phyloP scores from a whole-genome alignment of 2,888 invertebrate species.

The Cerastoderma edule region DNA sequence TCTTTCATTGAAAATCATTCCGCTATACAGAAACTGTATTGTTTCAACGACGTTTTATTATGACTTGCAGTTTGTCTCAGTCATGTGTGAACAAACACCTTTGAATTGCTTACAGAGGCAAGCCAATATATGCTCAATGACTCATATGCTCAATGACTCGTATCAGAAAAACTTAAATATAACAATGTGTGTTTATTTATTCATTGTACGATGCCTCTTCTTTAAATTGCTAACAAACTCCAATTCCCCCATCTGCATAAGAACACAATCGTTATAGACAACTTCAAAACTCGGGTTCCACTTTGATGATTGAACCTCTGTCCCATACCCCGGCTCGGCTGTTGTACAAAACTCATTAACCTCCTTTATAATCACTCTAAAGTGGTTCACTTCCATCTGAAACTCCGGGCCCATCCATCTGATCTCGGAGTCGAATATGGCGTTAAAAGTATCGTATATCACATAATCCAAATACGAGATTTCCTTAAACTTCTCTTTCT shows the following conservation, averaged over 20 bases:
- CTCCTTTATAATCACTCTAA: conserved; percentile 18
- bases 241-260: conserved; percentile 37
- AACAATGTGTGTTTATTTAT: too few species aligned
- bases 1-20: too few species aligned
- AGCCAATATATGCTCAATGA: too few species aligned
- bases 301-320: conserved; percentile 15
- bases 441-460: conserved; percentile 35
- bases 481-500: conserved; percentile 29
- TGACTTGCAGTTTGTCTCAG: too few species aligned
- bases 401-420: conserved; percentile 22
- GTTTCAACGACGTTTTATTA: too few species aligned
- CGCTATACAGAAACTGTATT: too few species aligned
- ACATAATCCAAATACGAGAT: conserved; percentile 44
- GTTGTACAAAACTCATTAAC: conserved; percentile 29
- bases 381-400: conserved; percentile 36
- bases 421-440: conserved; percentile 24
- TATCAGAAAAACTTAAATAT: too few species aligned
- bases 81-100: too few species aligned
- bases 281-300: conserved; percentile 35
- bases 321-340: not conserved
- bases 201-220: conserved; percentile 5
- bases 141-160: too few species aligned
- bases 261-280: conserved; percentile 30
- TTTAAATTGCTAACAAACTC: conserved; percentile 26
- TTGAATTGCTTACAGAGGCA: too few species aligned